Base-by-base conservation (phyloP, 1,140 invertebrate species). In the Bombus sibiricus region DNA sequence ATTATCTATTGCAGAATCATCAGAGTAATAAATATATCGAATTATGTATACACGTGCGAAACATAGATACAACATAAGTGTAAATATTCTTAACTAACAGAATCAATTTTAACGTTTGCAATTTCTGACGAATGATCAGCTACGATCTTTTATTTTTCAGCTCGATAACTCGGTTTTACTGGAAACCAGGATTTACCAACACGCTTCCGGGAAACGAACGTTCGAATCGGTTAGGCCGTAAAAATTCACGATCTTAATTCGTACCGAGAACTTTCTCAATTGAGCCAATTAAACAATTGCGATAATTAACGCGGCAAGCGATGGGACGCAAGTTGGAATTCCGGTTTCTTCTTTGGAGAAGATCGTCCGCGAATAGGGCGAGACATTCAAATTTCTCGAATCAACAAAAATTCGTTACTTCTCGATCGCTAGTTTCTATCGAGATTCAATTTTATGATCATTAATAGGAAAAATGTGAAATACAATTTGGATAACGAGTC, bases 251-350 rank as follows among this genome's bases (percentile, higher is more conserved):
- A 91, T 92, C 90, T 91, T 86, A 91, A 92, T 90, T 92, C 86
- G 62, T 93, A 90, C 89, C 85, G 72, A 89, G 90, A 93, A 93
- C 90, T 92, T 93, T 93, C 90, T 90, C 92, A 93, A 93, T 93
- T 93, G 92, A 93, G 90, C 76, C 92, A 93, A 92, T 93, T 93
- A 93, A 88, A 75, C 92, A 94, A 93, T 94, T 93, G 91, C 88
- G 85, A 92, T 93, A 92, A 92, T 93, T 93, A 93, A 90, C 72
- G 71, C 78, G 66, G 43, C 37, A n/a, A 18, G 43, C 72, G 81
- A 69, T 68, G 77, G 28, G 53, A 73, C 47, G 59, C 32, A 9
- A 8, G 39, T 41, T 57, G 79, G 66, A 81, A 89, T 83, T 89
- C 53, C 53, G 64, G 59, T 80, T 83, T 62, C 41, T 72, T n/a